Conservation (phyloP, 2,113 vertebrate genomes). For the Noctilio leporinus region DNA sequence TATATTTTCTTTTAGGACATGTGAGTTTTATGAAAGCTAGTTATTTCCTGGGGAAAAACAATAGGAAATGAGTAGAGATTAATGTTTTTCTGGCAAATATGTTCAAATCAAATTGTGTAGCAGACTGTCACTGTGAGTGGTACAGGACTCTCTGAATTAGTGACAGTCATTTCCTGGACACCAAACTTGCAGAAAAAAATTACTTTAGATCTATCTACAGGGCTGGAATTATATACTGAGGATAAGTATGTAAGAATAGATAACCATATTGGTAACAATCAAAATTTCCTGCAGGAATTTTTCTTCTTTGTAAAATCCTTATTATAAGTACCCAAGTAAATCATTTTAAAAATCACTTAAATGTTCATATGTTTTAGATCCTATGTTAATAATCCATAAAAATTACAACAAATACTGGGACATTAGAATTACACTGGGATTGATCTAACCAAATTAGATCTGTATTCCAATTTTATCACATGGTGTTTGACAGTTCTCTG, state of each 20-base stretch:
- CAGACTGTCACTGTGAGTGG: background rate
- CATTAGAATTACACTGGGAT: background rate
- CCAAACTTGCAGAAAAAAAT: background rate
- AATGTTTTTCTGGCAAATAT: background rate
- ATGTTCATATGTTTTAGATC: background rate
- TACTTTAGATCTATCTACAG: background rate
- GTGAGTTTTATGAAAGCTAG: background rate
- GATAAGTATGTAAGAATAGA: background rate
- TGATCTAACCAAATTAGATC: background rate
- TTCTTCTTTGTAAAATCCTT: background rate
- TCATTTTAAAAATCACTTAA: background rate
- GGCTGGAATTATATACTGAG: background rate
- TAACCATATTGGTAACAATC: background rate
- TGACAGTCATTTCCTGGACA: background rate
- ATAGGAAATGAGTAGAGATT: background rate
- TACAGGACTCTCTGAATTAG: background rate
- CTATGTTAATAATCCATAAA: background rate
- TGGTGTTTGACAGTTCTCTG: background rate
- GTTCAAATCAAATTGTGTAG: background rate
- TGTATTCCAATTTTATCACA: background rate
- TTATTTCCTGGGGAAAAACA: background rate
- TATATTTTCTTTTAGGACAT: background rate
- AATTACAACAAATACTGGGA: background rate
- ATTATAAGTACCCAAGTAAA: background rate
- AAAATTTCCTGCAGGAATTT: background rate